These are phyloP conservation scores for Calliphora vomitoria DNA, from an alignment of 2,888 invertebrate genomes.

Conservation along the genomic window DNA sequence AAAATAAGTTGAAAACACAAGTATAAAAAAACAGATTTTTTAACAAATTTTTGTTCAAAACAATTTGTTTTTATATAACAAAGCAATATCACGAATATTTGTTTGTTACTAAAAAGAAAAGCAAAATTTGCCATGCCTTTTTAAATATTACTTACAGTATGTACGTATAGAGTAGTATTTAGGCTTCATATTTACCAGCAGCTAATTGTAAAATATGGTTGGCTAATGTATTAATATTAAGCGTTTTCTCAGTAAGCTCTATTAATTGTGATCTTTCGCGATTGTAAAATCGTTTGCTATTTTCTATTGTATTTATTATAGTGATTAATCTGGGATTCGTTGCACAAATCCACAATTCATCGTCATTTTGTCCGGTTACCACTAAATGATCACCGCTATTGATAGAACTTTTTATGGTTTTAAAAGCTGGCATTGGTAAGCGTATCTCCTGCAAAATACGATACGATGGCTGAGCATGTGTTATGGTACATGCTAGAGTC, in stretches of 20 bases:
- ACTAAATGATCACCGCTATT: constrained; percentile 82
- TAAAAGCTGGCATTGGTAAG: constrained; percentile 80
- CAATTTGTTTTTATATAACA: constrained; percentile 23
- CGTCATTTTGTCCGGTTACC: constrained; percentile 77
- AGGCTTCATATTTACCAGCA: constrained; percentile 52
- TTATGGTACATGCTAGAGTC: constrained; percentile 81
- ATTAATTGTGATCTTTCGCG: constrained; percentile 81
- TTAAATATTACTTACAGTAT: not conserved
- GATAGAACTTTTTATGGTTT: constrained; percentile 76
- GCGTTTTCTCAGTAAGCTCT: constrained; percentile 77
- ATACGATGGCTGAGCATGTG: constrained; percentile 81
- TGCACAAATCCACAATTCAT: constrained; percentile 82
- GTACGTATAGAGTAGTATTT: not conserved
- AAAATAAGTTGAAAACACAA: not conserved
- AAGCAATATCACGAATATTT: constrained; percentile 25
- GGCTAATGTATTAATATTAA: constrained; percentile 81
- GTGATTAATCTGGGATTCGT: constrained; percentile 80
- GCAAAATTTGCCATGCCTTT: not conserved
- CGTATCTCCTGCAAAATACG: constrained; percentile 79
- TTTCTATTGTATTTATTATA: constrained; percentile 73
- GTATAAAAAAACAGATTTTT: not conserved
- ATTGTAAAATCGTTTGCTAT: constrained; percentile 79
- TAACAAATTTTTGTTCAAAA: constrained; percentile 19
- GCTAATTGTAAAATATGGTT: constrained; percentile 81
- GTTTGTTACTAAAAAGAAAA: not conserved